Evolutionary conservation across 2,888 invertebrate genomes (phyloP).

Genomic region (Stegana nigrithorax): DNA sequence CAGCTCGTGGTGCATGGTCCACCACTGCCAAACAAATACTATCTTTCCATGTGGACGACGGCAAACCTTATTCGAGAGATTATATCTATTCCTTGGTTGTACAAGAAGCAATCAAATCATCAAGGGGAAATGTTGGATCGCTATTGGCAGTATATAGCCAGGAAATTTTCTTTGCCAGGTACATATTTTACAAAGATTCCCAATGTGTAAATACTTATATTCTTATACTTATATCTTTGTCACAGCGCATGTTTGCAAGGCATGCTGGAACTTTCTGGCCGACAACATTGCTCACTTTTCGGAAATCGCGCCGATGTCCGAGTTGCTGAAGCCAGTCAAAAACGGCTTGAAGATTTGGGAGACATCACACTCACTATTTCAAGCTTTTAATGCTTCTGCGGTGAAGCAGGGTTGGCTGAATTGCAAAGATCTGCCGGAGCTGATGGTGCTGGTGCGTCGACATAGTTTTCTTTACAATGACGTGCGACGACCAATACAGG

Average conservation of each 20-base stretch:
- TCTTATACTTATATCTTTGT: no score
- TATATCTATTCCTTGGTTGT: constrained; percentile 39
- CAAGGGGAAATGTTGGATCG: constrained; percentile 5
- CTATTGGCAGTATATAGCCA: constrained; percentile 37
- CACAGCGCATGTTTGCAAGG: constrained; percentile 40
- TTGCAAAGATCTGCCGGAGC: not conserved
- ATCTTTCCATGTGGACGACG: constrained; percentile 36
- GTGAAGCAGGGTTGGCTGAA: not conserved
- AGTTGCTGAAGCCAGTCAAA: constrained; percentile 38
- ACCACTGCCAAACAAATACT: constrained; percentile 34
- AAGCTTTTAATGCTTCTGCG: constrained; percentile 29
- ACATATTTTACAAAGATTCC: constrained; percentile 23
- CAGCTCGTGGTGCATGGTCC: constrained; percentile 41
- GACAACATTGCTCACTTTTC: constrained; percentile 41
- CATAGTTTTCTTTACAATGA: not conserved
- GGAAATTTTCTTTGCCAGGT: constrained; percentile 37
- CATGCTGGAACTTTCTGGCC: constrained; percentile 40
- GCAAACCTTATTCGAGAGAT: constrained; percentile 38
- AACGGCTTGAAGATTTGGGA: constrained; percentile 34
- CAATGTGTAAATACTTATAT: no score
- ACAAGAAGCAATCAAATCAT: constrained; percentile 29
- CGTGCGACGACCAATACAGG: not conserved
- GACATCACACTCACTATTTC: constrained; percentile 22
- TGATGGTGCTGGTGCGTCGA: not conserved
- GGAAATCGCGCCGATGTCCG: constrained; percentile 39